A percentile compares a stretch with the other conserved stretches of the same genome.
phyloP scores from a whole-genome alignment of 2,888 invertebrate genomes.

The Dinocampus coccinellae region DNA sequence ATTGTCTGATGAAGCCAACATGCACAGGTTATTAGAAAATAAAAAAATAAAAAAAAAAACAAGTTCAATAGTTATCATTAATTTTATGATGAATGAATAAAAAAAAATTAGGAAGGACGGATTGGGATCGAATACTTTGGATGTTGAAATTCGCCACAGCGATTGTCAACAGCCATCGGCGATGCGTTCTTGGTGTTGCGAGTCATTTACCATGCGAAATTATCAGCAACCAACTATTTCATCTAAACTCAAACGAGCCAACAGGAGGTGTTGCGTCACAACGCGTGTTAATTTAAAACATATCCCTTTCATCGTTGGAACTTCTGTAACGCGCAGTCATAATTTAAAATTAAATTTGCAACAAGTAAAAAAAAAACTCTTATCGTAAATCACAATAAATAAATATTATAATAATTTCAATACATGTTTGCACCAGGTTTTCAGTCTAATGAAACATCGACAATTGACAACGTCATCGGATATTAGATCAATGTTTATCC shows the following conservation, averaged over 20 bases:
- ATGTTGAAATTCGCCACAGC: not conserved
- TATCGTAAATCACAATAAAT: not conserved
- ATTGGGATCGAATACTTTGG: not conserved
- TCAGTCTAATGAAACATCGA: constrained; percentile 62
- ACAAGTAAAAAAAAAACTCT: constrained; percentile 67
- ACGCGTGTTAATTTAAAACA: constrained; percentile 69
- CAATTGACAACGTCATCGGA: constrained; percentile 50
- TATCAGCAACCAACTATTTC: constrained; percentile 78
- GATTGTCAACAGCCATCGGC: not conserved
- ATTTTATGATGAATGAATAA: constrained; percentile 20
- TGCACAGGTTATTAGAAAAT: not conserved
- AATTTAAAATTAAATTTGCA: constrained; percentile 77
- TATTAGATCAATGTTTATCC: constrained; percentile 56
- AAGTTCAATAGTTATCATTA: not conserved
- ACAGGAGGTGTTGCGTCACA: constrained; percentile 72
- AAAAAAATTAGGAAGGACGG: constrained; percentile 21
- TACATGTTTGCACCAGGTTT: constrained; percentile 47
- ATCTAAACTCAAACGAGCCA: constrained; percentile 76
- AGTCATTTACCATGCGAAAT: constrained; percentile 51
- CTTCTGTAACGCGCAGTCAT: constrained; percentile 75
- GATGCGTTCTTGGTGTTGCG: constrained; percentile 20
- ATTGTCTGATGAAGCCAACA: not conserved
- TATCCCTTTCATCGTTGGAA: constrained; percentile 76
- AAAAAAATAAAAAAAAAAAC: not conserved
- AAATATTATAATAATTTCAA: not conserved